These are phyloP conservation scores for Philopotamus ludificatus DNA, from an alignment of 1,140 invertebrate genomes.

Conservation along the genomic window DNA sequence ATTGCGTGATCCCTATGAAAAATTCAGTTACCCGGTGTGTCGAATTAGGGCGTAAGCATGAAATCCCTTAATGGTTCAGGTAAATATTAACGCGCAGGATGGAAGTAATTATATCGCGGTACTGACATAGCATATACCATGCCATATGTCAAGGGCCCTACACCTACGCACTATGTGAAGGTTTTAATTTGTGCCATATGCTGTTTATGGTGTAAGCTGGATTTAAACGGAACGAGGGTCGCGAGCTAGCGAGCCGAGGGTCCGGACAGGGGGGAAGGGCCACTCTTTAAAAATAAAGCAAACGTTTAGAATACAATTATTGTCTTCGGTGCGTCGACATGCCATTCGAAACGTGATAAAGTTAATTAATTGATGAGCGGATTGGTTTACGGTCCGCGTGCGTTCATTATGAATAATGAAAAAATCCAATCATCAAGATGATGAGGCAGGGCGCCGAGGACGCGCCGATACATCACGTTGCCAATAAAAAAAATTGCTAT, in stretches of 20 bases:
- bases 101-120: constrained; percentile 18
- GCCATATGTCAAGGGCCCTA: constrained; percentile 16
- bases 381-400: too few relatives aligned
- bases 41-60: neutral
- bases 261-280: neutral
- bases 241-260: neutral
- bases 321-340: too few relatives aligned
- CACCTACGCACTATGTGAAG: neutral
- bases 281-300: too few relatives aligned
- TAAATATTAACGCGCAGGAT: constrained; percentile 20
- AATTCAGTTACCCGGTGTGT: neutral
- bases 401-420: too few relatives aligned
- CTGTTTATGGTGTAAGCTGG: constrained; percentile 3
- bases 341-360: too few relatives aligned
- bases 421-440: too few relatives aligned
- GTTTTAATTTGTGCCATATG: constrained; percentile 23
- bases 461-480: too few relatives aligned
- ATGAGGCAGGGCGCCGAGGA: too few relatives aligned
- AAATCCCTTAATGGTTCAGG: constrained; percentile 21
- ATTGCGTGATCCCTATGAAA: too few relatives aligned
- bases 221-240: neutral
- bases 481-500: too few relatives aligned
- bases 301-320: too few relatives aligned
- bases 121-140: neutral
- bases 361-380: too few relatives aligned